Evolutionary conservation across 2,113 vertebrate species (phyloP), one percentile per base, ranked within the genome.

Genomic region (Amazona vittata): DNA sequence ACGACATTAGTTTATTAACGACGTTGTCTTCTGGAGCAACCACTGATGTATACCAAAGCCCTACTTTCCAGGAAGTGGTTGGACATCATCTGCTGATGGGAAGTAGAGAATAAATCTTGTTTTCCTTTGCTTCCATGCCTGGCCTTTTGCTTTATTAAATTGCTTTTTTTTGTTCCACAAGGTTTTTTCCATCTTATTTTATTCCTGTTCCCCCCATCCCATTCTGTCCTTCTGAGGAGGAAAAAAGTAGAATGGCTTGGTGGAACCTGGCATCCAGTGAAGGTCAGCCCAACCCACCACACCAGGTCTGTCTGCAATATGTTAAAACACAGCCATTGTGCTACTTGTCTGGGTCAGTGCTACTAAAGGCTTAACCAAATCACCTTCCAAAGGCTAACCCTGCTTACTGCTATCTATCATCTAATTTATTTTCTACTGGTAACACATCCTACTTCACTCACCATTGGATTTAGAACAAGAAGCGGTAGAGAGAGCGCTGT

Each of bases 71-170:
- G 44, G 44, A 71, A 65, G 35, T n/a, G 16, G 5, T 24, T 44
- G 31, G 31, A 44, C 41, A 44, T 55, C 26, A 7, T 7, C 14
- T 78, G 65, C 11, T 73, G 11, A 31, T 44, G 31, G 52, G 28
- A 78, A 67, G 10, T 7, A 55, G n/a, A 77, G 11, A 78, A 62
- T 31, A 55, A 78, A 37, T 25, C 10, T 39, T 44, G 9, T 25
- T 78, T 74, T 68, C 9, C 19, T 63, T 69, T 57, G 41, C 12
- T 68, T 83, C 20, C 6, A 4, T 0, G 0, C 1, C 26, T 14
- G 6, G 20, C 8, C 35, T 49, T 49, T 86, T 90, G 11, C 37
- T 60, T 74, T 63, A 68, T 74, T 57, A 57, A 83, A 50, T 33
- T 62, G 43, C 4, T 28, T 50, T 74, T 57, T 39, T 28, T 94